Conservation (phyloP, 1,140 invertebrate genomes). For the Cylas formicarius region DNA sequence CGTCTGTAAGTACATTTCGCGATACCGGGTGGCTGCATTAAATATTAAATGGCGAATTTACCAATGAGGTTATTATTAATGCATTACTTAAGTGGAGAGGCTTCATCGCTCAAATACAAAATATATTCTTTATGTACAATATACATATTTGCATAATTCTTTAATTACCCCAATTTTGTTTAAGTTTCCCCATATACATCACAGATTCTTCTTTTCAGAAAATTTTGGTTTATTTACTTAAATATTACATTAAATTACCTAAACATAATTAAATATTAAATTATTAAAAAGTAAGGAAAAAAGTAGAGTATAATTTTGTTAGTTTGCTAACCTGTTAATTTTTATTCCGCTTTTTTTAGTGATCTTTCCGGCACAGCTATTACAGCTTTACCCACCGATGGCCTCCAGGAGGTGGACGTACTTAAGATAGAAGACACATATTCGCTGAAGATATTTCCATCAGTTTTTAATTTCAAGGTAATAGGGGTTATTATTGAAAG, state of each 20-base stretch:
- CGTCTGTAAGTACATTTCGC: constrained; percentile 50
- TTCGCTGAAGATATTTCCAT: constrained; percentile 71
- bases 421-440: constrained; percentile 64
- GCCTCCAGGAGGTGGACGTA: constrained; percentile 62
- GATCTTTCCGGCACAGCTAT: constrained; percentile 70
- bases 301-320: constrained; percentile 4
- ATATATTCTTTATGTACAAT: background rate
- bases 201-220: background rate
- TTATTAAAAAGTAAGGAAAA: background rate
- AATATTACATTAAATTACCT: constrained; percentile 2
- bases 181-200: background rate
- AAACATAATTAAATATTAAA: too few species aligned
- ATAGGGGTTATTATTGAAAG: too few species aligned
- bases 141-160: background rate
- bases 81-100: background rate
- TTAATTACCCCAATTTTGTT: background rate
- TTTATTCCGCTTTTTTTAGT: constrained; percentile 50
- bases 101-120: background rate
- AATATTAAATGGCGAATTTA: background rate
- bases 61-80: background rate
- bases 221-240: background rate
- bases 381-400: constrained; percentile 61
- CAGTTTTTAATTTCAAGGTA: constrained; percentile 71
- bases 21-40: background rate
- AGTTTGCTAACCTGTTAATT: too few species aligned